These are phyloP conservation scores for Drosophila pandora DNA, from an alignment of 1,140 invertebrate genomes.

Conservation along the genomic window DNA sequence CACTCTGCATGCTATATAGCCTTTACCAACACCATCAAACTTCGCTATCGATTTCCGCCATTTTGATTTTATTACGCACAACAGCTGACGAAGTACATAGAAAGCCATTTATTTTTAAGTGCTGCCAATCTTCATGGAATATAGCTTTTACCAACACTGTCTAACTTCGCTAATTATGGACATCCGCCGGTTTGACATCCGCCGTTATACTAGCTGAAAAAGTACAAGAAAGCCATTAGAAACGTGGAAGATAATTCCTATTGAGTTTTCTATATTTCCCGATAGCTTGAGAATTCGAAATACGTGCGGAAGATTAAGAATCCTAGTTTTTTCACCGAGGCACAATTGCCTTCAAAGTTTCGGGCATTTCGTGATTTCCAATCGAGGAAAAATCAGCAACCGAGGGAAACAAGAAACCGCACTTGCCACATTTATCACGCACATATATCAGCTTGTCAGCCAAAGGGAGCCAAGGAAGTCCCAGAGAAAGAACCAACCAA, in stretches of 20 bases:
- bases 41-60: neutral
- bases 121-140: too few relatives aligned
- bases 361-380: constrained; percentile 60
- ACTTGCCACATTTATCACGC: constrained; percentile 71
- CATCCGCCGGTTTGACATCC: too few relatives aligned
- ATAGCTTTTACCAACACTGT: too few relatives aligned
- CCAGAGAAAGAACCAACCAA: constrained; percentile 63
- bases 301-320: constrained; percentile 20
- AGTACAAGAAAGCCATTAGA: constrained; percentile 38
- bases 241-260: constrained; percentile 20
- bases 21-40: neutral
- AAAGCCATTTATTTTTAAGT: too few relatives aligned
- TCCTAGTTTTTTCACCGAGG: neutral
- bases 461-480: constrained; percentile 41
- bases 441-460: constrained; percentile 79
- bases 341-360: constrained; percentile 41
- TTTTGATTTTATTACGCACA: neutral
- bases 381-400: constrained; percentile 29
- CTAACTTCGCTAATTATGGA: too few relatives aligned
- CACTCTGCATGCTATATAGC: neutral
- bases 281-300: constrained; percentile 34
- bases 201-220: neutral
- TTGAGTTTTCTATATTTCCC: neutral
- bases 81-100: too few relatives aligned
- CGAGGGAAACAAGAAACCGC: constrained; percentile 32